Conservation (phyloP, 2,888 invertebrate genomes). For the Tethea ocularis region DNA sequence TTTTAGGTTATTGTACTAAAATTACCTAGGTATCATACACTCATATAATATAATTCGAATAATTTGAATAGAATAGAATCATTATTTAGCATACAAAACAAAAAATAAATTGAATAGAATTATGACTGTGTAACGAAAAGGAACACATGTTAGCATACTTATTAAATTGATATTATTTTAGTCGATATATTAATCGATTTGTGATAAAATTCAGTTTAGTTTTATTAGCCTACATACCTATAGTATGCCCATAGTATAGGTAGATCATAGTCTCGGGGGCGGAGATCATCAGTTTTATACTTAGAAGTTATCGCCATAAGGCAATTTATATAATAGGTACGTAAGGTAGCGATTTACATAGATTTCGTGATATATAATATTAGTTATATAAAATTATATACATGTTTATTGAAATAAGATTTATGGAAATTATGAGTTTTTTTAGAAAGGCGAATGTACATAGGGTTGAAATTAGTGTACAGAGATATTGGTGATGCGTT, state of each 20-base stretch:
- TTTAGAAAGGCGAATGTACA: not conserved
- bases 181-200: not conserved
- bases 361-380: not conserved
- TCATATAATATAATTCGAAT: not conserved
- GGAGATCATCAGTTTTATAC: not conserved
- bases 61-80: not conserved
- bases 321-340: not conserved
- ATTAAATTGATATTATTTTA: too few relatives aligned
- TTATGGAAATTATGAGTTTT: not conserved
- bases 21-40: slow-evolving; percentile 32
- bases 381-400: not conserved
- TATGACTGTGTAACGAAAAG: not conserved
- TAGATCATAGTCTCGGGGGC: not conserved
- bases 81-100: not conserved
- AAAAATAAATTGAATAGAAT: too few relatives aligned
- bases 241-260: too few relatives aligned
- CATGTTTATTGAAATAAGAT: not conserved
- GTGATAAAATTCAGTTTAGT: not conserved
- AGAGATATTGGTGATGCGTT: slow-evolving; percentile 4
- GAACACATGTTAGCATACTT: too few relatives aligned
- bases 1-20: slow-evolving; percentile 50
- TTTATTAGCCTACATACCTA: not conserved
- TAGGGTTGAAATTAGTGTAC: not conserved
- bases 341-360: not conserved
- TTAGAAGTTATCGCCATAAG: not conserved